Base-by-base conservation (phyloP, 2,113 vertebrate genomes). In the Xiphophorus couchianus region DNA sequence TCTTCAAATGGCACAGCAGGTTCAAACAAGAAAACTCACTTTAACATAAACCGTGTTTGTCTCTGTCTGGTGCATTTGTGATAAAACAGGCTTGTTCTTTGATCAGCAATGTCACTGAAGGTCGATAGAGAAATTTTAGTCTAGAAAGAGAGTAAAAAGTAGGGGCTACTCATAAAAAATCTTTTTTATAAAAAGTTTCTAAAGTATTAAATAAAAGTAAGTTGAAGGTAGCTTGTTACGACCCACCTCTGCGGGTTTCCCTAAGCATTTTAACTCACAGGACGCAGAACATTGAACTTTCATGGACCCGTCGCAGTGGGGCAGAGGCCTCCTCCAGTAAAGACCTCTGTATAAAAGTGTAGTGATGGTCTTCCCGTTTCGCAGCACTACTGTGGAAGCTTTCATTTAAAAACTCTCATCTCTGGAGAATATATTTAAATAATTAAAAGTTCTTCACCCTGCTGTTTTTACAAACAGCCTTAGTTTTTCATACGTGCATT, bases 191-290 rank as follows among this genome's bases (percentile, higher is more conserved):
- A 42, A 42, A 42, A 0, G 39, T 42, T 42, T 14, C 39, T 42
- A 37, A 37, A 37, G 35, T 37, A 37, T 37, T 4, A 42, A 42
- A 42, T 14, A 3, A 15, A 42, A 14, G 14, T 42, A 42, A 15
- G 39, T 13, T 42, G 14, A 42, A 42, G 3, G 39, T 42, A 15
- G 39, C 14, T 42, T 4, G 39, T 42, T 42, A 42, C 0, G 12
- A 42, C 3, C 39, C 14, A 15, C 14, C 39, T 5, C 39, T 42
- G 90, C 94, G 91, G 90, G 88, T 83, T 90, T 90, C 89, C 89
- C 87, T 83, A 83, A 90, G 91, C 86, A 70, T 68, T 89, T 89
- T 93, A 93, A 93, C 88, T 94, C 92, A 93, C 73, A 44, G 74
- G 78, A 90, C 77, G 73, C 86, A 79, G 88, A 89, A 83, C 87